Evolutionary conservation across 1,140 invertebrate species (phyloP).

Genomic region (Halesus radiatus): DNA sequence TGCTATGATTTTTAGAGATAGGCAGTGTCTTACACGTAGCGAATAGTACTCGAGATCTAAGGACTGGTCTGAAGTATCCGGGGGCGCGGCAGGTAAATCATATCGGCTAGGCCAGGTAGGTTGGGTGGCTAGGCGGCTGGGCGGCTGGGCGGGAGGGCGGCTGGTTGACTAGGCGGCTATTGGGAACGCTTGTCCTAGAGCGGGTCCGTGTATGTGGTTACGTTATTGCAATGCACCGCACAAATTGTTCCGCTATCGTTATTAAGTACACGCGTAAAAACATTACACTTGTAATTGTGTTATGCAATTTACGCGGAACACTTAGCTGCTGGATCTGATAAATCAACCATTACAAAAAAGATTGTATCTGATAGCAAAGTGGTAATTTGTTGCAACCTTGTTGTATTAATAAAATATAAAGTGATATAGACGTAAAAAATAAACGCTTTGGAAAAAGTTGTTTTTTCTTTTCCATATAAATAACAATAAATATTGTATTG

Average conservation of each 20-base stretch:
- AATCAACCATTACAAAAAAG: conserved; percentile 4
- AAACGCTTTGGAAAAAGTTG: too few species aligned
- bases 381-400: too few species aligned
- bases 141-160: neutral
- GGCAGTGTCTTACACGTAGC: too few species aligned
- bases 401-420: too few species aligned
- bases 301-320: conserved; percentile 26
- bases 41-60: too few species aligned
- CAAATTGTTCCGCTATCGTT: conserved; percentile 43
- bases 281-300: conserved; percentile 33
- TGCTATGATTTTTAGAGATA: too few species aligned
- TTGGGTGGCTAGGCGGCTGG: neutral
- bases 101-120: neutral
- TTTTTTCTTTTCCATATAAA: too few species aligned
- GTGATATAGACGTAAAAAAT: too few species aligned
- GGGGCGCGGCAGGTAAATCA: too few species aligned
- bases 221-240: conserved; percentile 34
- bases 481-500: too few species aligned
- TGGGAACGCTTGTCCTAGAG: conserved; percentile 23
- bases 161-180: neutral
- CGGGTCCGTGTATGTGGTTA: conserved; percentile 34
- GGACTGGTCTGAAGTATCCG: too few species aligned
- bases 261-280: conserved; percentile 36
- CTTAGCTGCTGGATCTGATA: neutral
- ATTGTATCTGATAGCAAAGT: too few species aligned